phyloP scores from a whole-genome alignment of 2,113 vertebrate species.

The Otolemur garnettii region DNA sequence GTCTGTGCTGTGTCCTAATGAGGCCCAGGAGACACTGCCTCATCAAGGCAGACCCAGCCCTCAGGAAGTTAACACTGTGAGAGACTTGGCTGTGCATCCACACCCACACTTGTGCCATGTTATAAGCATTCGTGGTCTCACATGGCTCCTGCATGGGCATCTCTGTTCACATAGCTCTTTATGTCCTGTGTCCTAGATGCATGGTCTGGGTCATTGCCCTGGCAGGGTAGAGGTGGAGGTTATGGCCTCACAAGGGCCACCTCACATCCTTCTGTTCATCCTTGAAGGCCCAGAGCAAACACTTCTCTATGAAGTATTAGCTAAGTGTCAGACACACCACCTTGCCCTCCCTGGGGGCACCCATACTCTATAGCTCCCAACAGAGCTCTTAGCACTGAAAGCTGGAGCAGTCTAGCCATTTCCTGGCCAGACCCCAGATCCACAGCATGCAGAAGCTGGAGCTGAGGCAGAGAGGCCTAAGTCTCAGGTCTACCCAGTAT shows the following conservation, averaged over 20 bases:
- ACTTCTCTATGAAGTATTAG: not conserved
- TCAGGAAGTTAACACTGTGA: not conserved
- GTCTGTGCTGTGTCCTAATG: not conserved
- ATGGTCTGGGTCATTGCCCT: not conserved
- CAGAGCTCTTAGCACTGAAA: not conserved
- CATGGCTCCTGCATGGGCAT: not conserved
- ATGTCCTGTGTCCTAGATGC: not conserved
- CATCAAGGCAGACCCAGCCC: not conserved
- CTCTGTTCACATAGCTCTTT: not conserved
- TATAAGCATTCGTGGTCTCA: not conserved
- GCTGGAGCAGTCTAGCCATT: not conserved
- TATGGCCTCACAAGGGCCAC: not conserved
- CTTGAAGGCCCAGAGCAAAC: not conserved
- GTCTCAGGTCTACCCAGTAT: not conserved
- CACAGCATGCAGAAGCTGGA: not conserved
- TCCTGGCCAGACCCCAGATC: not conserved
- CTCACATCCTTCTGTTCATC: not conserved
- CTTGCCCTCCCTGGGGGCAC: not conserved
- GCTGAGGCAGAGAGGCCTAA: not conserved
- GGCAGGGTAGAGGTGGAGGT: not conserved
- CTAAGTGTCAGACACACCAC: not conserved
- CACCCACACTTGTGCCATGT: not conserved
- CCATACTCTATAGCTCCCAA: not conserved
- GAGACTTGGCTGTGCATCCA: not conserved
- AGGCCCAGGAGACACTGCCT: slow-evolving; percentile 18